These are phyloP conservation scores for Stegodyphus dumicola DNA, from an alignment of 1,140 invertebrate genomes.

Conservation along the genomic window DNA sequence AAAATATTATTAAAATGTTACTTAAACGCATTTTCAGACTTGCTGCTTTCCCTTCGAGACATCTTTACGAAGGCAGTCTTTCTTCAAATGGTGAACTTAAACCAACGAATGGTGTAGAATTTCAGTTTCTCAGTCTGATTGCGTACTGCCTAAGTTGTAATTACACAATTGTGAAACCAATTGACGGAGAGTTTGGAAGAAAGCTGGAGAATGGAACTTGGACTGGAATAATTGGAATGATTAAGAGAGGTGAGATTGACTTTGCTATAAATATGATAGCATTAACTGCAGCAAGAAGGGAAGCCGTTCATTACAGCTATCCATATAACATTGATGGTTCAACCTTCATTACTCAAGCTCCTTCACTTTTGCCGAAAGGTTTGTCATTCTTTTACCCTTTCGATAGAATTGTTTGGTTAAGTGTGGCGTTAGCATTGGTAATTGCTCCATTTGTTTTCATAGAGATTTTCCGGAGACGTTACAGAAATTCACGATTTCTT, in stretches of 20 bases:
- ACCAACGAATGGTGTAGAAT: not conserved
- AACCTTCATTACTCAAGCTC: not conserved
- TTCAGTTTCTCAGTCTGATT: not conserved
- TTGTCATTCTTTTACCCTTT: constrained; percentile 4
- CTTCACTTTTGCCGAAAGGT: not conserved
- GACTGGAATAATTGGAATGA: not conserved
- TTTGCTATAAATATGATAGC: not conserved
- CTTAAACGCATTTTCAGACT: not conserved
- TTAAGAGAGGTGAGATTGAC: not conserved
- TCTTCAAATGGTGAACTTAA: not conserved
- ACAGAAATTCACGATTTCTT: not conserved
- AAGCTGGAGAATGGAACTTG: not conserved
- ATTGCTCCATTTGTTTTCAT: constrained; percentile 2
- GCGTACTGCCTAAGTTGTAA: not conserved
- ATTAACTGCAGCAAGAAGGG: not conserved
- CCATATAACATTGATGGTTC: not conserved
- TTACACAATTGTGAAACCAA: not conserved
- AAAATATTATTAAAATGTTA: too few species aligned
- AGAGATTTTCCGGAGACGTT: not conserved
- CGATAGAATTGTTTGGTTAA: not conserved
- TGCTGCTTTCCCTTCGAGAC: not conserved
- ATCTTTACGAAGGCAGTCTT: not conserved
- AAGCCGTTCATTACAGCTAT: not conserved
- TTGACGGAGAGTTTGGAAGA: not conserved
- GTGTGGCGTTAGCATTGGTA: not conserved